Percentiles rank a stretch among this genome's conserved stretches.
phyloP scores from a whole-genome alignment of 2,888 invertebrate genomes.

The Meganola albula region DNA sequence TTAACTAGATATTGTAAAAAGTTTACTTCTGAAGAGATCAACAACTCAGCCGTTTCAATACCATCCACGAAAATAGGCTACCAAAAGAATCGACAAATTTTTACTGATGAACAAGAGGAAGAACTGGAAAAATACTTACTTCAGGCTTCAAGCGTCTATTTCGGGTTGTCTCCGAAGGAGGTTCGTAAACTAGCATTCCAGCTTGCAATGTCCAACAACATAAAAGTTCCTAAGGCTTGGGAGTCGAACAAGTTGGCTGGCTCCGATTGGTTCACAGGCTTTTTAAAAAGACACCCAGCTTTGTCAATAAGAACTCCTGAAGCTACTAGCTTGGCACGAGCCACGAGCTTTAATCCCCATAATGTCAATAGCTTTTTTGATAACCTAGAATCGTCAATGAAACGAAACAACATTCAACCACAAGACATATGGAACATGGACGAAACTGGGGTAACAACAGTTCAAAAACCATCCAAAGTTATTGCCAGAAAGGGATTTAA shows the following conservation, averaged over 20 bases:
- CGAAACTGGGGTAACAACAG: background rate
- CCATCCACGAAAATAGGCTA: slow-evolving; percentile 14
- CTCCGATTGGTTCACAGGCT: slow-evolving; percentile 8
- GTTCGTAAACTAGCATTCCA: slow-evolving; percentile 13
- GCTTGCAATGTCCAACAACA: slow-evolving; percentile 11
- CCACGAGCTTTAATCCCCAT: slow-evolving; percentile 15
- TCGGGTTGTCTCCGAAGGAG: slow-evolving; percentile 9
- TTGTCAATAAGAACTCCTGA: slow-evolving; percentile 9
- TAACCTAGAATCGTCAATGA: slow-evolving; percentile 11
- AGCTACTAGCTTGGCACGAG: slow-evolving; percentile 7
- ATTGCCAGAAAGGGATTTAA: slow-evolving; percentile 4
- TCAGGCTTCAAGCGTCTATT: slow-evolving; percentile 13
- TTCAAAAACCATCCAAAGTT: background rate
- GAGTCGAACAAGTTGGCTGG: slow-evolving; percentile 9
- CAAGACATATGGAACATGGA: slow-evolving; percentile 4
- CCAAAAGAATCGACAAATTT: slow-evolving; percentile 9
- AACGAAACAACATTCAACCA: slow-evolving; percentile 7
- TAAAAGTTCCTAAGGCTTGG: slow-evolving; percentile 12
- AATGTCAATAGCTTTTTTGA: slow-evolving; percentile 19
- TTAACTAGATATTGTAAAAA: slow-evolving; percentile 19
- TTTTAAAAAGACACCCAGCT: slow-evolving; percentile 1
- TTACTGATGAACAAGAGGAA: slow-evolving; percentile 13
- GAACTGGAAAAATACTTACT: slow-evolving; percentile 17
- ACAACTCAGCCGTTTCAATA: slow-evolving; percentile 10
- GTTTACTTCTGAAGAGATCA: slow-evolving; percentile 13